Conservation (phyloP, 2,888 invertebrate genomes). For the Cacoxenus indagator region DNA sequence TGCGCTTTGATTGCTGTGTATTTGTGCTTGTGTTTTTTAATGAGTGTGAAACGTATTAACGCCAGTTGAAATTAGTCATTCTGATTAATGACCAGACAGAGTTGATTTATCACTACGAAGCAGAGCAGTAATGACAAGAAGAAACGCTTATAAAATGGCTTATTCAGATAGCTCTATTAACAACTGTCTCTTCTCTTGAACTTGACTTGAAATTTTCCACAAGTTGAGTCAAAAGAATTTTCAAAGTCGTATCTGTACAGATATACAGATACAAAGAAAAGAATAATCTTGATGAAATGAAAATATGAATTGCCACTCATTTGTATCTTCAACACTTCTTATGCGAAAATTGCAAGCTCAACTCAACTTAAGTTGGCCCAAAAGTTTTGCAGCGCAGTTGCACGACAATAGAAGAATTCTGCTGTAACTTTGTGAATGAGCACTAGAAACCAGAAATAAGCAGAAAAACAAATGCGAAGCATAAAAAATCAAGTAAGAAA, state of each 20-base stretch:
- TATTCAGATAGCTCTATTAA: background rate
- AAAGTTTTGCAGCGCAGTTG: background rate
- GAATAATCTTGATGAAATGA: background rate
- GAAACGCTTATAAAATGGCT: background rate
- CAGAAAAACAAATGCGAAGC: background rate
- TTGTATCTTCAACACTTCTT: conserved; percentile 16
- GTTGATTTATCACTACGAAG: conserved; percentile 6
- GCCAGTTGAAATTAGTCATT: conserved; percentile 47
- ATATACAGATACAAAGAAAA: too few relatives aligned
- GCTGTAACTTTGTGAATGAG: background rate
- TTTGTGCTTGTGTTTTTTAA: background rate
- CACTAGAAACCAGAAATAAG: background rate
- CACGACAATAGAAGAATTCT: background rate
- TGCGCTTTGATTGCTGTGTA: too few relatives aligned
- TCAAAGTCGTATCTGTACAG: conserved; percentile 17
- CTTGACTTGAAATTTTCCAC: background rate
- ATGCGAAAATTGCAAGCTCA: background rate
- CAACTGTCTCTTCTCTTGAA: background rate
- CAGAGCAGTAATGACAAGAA: background rate
- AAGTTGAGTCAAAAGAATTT: background rate
- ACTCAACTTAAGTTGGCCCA: background rate
- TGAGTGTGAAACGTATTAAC: background rate
- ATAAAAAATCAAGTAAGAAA: background rate
- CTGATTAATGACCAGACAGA: conserved; percentile 47
- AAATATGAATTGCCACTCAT: conserved; percentile 12